Evolutionary conservation across 2,113 vertebrate species (phyloP).

Genomic region (Zosterops japonicus): DNA sequence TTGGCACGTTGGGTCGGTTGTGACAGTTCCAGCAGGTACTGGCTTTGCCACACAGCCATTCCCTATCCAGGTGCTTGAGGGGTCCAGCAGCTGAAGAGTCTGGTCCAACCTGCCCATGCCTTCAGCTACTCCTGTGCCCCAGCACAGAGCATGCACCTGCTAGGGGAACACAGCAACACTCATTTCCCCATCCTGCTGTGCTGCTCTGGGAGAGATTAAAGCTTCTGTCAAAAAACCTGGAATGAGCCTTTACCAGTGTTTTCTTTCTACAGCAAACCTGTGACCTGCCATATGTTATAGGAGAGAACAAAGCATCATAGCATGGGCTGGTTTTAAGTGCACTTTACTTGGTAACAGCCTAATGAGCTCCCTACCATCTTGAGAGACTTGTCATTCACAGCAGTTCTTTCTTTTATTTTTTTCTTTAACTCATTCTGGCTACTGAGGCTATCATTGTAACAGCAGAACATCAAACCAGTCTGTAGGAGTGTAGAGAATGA

Average conservation of each 20-base stretch:
- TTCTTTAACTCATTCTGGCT: not conserved
- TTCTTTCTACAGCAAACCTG: not conserved
- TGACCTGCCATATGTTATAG: not conserved
- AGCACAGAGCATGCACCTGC: rapidly evolving
- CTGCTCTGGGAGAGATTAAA: not conserved
- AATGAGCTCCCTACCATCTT: not conserved
- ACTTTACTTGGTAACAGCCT: not conserved
- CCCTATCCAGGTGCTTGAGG: rapidly evolving
- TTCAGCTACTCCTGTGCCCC: rapidly evolving
- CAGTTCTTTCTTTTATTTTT: not conserved
- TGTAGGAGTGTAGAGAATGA: not conserved
- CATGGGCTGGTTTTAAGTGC: not conserved
- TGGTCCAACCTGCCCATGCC: not conserved
- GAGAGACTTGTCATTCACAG: not conserved
- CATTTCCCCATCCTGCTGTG: not conserved
- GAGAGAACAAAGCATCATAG: not conserved
- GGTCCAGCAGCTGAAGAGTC: not conserved
- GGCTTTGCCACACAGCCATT: not conserved
- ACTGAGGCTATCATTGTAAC: not conserved
- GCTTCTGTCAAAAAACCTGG: not conserved
- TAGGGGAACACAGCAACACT: not conserved
- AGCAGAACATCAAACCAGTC: not conserved
- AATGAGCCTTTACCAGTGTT: not conserved
- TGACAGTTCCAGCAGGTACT: rapidly evolving
- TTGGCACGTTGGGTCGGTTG: rapidly evolving